Percentiles rank a stretch among this genome's conserved stretches.
These are phyloP conservation scores for Geotrypetes seraphini DNA, from an alignment of 2,797 vertebrate species.

Conservation along the genomic window DNA sequence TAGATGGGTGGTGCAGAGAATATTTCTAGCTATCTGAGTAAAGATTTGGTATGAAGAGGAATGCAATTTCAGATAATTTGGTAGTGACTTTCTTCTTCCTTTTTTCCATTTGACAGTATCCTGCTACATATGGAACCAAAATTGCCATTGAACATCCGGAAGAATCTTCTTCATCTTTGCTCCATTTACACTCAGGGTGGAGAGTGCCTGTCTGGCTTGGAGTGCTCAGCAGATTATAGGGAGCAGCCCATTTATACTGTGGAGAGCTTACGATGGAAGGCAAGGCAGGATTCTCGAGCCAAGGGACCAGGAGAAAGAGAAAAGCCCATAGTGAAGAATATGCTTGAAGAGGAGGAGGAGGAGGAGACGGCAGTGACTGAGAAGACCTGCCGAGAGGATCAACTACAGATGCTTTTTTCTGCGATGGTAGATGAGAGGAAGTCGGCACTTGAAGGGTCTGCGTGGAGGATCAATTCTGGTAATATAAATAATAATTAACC, in stretches of 20 bases:
- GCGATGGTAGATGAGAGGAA: conserved; percentile 56
- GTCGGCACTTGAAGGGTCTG: conserved; percentile 63
- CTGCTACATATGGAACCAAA: conserved; percentile 78
- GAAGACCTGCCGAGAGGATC: conserved; percentile 20
- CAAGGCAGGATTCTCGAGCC: conserved; percentile 37
- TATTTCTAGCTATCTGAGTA: too few relatives aligned
- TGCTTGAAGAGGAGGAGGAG: conserved; percentile 49
- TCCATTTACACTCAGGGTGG: conserved; percentile 78
- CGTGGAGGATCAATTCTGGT: conserved; percentile 78
- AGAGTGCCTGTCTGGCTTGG: conserved; percentile 11
- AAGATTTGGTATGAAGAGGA: too few relatives aligned
- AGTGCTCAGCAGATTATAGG: conserved; percentile 16
- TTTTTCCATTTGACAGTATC: conserved; percentile 65
- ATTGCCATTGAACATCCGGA: conserved; percentile 60
- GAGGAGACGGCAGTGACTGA: conserved; percentile 41
- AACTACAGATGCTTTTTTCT: conserved; percentile 5
- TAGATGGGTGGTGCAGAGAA: too few relatives aligned
- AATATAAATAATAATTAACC: conserved; percentile 6
- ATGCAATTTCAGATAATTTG: too few relatives aligned
- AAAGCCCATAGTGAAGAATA: conserved; percentile 18
- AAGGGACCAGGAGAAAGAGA: conserved; percentile 14
- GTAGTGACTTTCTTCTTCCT: too few relatives aligned
- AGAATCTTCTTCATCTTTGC: conserved; percentile 73
- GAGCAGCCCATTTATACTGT: conserved; percentile 75
- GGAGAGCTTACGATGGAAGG: conserved; percentile 69